A percentile compares a stretch with the other conserved stretches of the same genome.
phyloP scores from a whole-genome alignment of 2,888 invertebrate genomes.

The Unio delphinus region DNA sequence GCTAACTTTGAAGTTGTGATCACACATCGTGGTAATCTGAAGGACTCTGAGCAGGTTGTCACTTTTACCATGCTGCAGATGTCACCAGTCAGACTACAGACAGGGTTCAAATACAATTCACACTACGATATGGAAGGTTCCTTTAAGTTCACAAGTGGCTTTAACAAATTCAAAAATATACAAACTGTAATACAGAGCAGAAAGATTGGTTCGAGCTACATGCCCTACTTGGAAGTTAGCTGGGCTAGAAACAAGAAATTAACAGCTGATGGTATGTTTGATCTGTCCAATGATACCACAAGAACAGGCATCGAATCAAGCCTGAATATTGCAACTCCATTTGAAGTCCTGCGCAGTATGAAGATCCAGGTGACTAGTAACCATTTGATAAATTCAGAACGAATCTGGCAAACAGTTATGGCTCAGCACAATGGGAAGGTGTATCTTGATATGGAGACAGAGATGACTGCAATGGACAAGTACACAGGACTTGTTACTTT shows the following conservation, averaged over 20 bases:
- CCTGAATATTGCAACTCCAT: slow-evolving; percentile 34
- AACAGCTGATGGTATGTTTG: too few relatives aligned
- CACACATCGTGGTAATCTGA: too few relatives aligned
- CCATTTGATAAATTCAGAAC: slow-evolving; percentile 16
- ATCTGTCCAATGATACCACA: too few relatives aligned
- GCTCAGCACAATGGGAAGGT: slow-evolving; percentile 38
- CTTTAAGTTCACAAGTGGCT: too few relatives aligned
- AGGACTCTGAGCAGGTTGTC: too few relatives aligned
- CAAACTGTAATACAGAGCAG: too few relatives aligned
- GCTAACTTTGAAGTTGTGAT: too few relatives aligned
- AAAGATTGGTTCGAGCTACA: slow-evolving; percentile 9
- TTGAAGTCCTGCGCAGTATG: slow-evolving; percentile 20
- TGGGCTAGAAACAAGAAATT: slow-evolving; percentile 8
- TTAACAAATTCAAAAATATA: too few relatives aligned
- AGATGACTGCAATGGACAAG: slow-evolving; percentile 23
- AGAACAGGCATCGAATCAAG: not conserved
- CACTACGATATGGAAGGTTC: too few relatives aligned
- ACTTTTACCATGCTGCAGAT: too few relatives aligned
- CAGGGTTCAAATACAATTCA: too few relatives aligned
- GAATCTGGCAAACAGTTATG: slow-evolving; percentile 15
- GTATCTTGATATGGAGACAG: slow-evolving; percentile 38
- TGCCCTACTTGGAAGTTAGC: slow-evolving; percentile 12
- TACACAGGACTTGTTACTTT: slow-evolving; percentile 31
- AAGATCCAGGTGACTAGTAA: slow-evolving; percentile 15
- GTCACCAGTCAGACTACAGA: too few relatives aligned